These are phyloP conservation scores for Syrrhaptes paradoxus DNA, from an alignment of 2,113 vertebrate genomes.

Conservation along the genomic window DNA sequence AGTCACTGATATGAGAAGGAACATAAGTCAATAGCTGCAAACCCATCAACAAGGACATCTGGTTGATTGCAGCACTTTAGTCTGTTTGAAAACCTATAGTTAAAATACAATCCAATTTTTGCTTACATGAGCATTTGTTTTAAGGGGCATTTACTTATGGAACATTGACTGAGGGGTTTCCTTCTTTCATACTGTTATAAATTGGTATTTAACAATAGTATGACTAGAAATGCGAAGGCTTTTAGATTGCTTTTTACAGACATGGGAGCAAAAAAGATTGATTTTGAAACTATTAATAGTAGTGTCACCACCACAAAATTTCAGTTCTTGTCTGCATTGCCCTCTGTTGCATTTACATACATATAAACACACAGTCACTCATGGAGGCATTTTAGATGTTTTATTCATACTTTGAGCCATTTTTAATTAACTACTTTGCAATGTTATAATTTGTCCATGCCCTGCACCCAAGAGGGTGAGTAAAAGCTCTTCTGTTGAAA, in stretches of 20 bases:
- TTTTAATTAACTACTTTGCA: background rate
- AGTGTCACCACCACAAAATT: background rate
- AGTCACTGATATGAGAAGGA: background rate
- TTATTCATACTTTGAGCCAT: background rate
- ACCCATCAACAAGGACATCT: background rate
- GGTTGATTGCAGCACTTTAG: background rate
- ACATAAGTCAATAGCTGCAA: slow-evolving; percentile 16
- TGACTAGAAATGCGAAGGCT: background rate
- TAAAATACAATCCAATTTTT: slow-evolving; percentile 7
- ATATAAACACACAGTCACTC: background rate
- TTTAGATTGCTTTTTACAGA: background rate
- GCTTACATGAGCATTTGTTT: background rate
- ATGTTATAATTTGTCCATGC: background rate
- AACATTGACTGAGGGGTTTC: background rate
- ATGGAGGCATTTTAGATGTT: background rate
- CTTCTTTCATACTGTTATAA: background rate
- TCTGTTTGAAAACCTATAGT: background rate
- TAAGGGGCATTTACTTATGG: background rate
- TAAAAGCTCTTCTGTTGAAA: background rate
- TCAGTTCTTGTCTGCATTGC: background rate
- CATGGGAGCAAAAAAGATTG: background rate
- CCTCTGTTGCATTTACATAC: background rate
- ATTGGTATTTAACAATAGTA: background rate
- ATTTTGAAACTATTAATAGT: background rate
- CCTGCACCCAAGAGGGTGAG: background rate